A percentile compares a stretch with the other conserved stretches of the same genome.
These are phyloP conservation scores for Drosophila aldrichi DNA, from an alignment of 2,888 invertebrate species.

Conservation along the genomic window DNA sequence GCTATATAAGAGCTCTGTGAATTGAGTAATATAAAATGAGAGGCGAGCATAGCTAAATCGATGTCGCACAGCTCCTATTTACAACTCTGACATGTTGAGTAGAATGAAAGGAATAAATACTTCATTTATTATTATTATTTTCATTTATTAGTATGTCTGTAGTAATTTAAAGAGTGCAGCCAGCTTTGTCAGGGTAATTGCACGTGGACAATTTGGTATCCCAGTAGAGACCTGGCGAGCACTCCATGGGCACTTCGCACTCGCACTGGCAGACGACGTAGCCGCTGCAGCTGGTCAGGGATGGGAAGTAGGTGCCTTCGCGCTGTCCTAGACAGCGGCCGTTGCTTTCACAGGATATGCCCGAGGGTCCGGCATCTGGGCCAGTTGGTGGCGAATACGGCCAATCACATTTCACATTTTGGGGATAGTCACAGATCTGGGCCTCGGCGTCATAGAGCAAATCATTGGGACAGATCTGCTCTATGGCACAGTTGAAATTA, in stretches of 20 bases:
- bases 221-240: slow-evolving; percentile 48
- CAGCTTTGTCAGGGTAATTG: slow-evolving; percentile 42
- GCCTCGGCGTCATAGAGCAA: slow-evolving; percentile 29
- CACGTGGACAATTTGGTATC: slow-evolving; percentile 32
- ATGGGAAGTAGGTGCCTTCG: slow-evolving; percentile 57
- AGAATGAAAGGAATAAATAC: background rate
- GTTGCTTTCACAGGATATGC: slow-evolving; percentile 65
- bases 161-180: slow-evolving; percentile 38
- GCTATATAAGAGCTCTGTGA: too few species aligned
- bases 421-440: slow-evolving; percentile 47
- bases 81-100: background rate
- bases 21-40: too few species aligned
- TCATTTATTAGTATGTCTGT: background rate
- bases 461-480: slow-evolving; percentile 64
- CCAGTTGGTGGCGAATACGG: slow-evolving; percentile 68
- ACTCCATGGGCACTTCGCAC: slow-evolving; percentile 70
- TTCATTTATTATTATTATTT: too few species aligned
- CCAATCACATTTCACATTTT: slow-evolving; percentile 45
- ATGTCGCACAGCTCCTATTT: background rate
- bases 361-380: slow-evolving; percentile 76
- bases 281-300: slow-evolving; percentile 52
- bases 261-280: slow-evolving; percentile 77
- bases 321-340: slow-evolving; percentile 64
- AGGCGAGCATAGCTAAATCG: too few species aligned
- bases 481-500: slow-evolving; percentile 66